Evolutionary conservation across 2,888 invertebrate species (phyloP), one percentile per base, ranked within the genome.

Genomic region (Perithous albicinctus): DNA sequence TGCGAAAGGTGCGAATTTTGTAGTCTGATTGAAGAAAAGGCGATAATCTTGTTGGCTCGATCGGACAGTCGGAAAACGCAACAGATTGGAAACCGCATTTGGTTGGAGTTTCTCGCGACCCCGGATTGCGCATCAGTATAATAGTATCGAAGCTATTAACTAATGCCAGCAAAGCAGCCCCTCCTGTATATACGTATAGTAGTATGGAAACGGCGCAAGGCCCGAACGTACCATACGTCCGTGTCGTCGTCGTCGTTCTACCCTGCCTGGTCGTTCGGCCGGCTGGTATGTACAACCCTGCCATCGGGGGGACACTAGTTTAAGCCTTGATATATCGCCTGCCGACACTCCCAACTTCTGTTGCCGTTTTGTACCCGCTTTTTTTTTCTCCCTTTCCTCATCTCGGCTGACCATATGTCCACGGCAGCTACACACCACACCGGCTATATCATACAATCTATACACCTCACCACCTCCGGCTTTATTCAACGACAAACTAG

Each of bases 281-380:
- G 83, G 81, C 80, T 80, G 78, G 78, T 75, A 82, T 70, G 76
- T 72, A 80, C 83, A 82, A 84, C 84, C 85, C 85, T 78, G 82
- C 82, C 79, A 75, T 80, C 70, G 76, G 80, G 76, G 80, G 88
- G 89, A 90, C 89, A 91, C 84, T 83, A 85, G 92, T 92, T 92
- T 92, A 92, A 92, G 92, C 92, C 92, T 92, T 92, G 92, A 92
- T 92, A 92, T 92, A 92, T 92, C 92, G 92, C 90, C 88, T 86
- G 87, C 85, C 89, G 92, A 92, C 92, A 92, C 92, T 92, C 92
- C 92, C 92, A 92, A 92, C 92, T 92, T 92, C 92, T 92, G 92
- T 92, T 92, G 89, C 89, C 89, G 89, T 90, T 92, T 91, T 91
- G 90, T 91, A 88, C 86, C n/a, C 90, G 87, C 87, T 89, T 89